Evolutionary conservation across 1,140 invertebrate genomes (phyloP), one percentile per base, ranked within the genome.

Genomic region (Drosophila ogumai): DNA sequence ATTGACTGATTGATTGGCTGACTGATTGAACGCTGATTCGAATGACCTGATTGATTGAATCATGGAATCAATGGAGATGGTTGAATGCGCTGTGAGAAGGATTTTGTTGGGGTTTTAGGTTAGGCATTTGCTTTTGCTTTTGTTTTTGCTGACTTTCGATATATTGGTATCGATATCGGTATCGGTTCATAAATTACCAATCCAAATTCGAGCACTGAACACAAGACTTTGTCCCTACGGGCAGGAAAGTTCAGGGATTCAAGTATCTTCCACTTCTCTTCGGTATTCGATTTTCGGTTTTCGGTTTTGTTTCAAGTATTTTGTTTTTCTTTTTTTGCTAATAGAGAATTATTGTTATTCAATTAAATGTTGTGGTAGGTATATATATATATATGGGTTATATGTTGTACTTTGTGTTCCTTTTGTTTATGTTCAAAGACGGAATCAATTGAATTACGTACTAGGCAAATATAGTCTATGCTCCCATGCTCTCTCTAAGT

Each of bases 21-120:
- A 55, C 56, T 58, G 56, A 58, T 58, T 38, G 52, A 55, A 55
- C 52, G 52, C 52, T 55, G 52, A 55, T 38, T 55, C 34, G 19
- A 66, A 67, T 67, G 65, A 65, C 65, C 65, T 67, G 61, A 17
- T 43, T 54, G 78, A 63, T 50, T 81, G 79, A 78, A 64, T 57
- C 44, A 74, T 82, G 75, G 69, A 32, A 36, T 38, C 79, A 74
- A 74, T 77, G 79, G 25, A 74, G 67, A 59, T 81, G 59, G 63
- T 56, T 73, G 55, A 69, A 72, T 64, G 71, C 57, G 40, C 52
- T 74, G 71, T 74, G 71, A 63, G 28, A 36, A 69, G 28, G 41
- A 69, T 60, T 49, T 52, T 55, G 17, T 67, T 50, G 46, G 55
- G 68, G n/a, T 69, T 68, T 31, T 9, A 12, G n/a, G 54, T 22